These are phyloP conservation scores for Pandemis cinnamomeana DNA, from an alignment of 2,888 invertebrate species.

Conservation along the genomic window DNA sequence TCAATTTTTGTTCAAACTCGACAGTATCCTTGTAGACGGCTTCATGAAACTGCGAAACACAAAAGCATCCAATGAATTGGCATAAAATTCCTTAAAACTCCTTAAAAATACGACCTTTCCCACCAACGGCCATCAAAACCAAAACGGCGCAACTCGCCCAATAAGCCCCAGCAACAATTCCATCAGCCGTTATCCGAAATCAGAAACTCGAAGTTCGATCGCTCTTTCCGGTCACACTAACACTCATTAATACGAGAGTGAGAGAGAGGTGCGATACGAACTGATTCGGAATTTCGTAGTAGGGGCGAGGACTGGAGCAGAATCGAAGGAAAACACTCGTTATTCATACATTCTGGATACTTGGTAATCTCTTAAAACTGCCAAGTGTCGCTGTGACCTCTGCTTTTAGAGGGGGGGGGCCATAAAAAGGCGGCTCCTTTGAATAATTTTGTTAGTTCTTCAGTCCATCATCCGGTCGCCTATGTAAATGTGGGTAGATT, in stretches of 20 bases:
- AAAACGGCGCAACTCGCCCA: slow-evolving; percentile 31
- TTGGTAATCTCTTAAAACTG: slow-evolving; percentile 62
- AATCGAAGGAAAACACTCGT: slow-evolving; percentile 47
- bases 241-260: too few species aligned
- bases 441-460: slow-evolving; percentile 79
- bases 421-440: slow-evolving; percentile 73
- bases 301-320: slow-evolving; percentile 2
- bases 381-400: slow-evolving; percentile 48
- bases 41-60: too few species aligned
- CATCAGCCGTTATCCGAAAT: slow-evolving; percentile 1
- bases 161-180: slow-evolving; percentile 36
- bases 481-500: slow-evolving; percentile 73
- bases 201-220: too few species aligned
- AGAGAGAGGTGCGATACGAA: too few species aligned
- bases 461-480: slow-evolving; percentile 69
- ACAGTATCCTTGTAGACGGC: too few species aligned
- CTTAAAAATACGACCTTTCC: neutral
- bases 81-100: neutral
- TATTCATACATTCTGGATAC: slow-evolving; percentile 55
- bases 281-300: too few species aligned
- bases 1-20: too few species aligned
- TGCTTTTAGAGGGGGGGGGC: slow-evolving; percentile 49
- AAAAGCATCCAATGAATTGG: neutral
- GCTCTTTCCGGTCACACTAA: too few species aligned
- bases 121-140: slow-evolving; percentile 10